These are phyloP conservation scores for Actias luna DNA, from an alignment of 2,888 invertebrate genomes.

Conservation along the genomic window DNA sequence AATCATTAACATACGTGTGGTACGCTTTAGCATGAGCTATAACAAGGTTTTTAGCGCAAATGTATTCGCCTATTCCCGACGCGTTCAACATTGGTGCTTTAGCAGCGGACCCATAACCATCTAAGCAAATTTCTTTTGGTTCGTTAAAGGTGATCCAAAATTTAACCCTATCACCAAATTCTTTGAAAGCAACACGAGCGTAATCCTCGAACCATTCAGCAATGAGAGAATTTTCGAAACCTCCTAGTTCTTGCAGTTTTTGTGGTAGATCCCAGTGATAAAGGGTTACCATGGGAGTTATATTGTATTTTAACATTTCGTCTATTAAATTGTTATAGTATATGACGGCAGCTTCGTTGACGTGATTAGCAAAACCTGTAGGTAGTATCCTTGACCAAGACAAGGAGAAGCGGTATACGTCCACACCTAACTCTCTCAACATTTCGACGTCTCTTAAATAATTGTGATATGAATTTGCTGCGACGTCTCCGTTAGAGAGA, in stretches of 20 bases:
- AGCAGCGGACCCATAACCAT: slow-evolving; percentile 62
- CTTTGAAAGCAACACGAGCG: slow-evolving; percentile 58
- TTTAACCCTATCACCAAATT: slow-evolving; percentile 75
- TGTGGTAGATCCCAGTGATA: slow-evolving; percentile 80
- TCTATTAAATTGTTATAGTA: slow-evolving; percentile 85
- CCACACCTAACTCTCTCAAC: slow-evolving; percentile 62
- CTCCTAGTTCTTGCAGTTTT: slow-evolving; percentile 77
- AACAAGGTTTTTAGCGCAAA: slow-evolving; percentile 70
- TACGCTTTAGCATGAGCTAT: slow-evolving; percentile 78
- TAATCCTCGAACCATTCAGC: slow-evolving; percentile 71
- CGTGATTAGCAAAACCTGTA: slow-evolving; percentile 66
- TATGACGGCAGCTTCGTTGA: slow-evolving; percentile 81
- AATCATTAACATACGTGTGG: slow-evolving; percentile 56
- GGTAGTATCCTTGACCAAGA: slow-evolving; percentile 85
- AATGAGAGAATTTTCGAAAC: slow-evolving; percentile 64
- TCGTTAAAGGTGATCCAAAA: slow-evolving; percentile 83
- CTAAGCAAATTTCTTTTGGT: slow-evolving; percentile 54
- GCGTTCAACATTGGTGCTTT: slow-evolving; percentile 56
- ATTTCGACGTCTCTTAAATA: slow-evolving; percentile 78
- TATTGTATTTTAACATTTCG: slow-evolving; percentile 80
- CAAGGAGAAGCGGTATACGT: slow-evolving; percentile 79
- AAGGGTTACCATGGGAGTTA: slow-evolving; percentile 81
- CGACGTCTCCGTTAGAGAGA: slow-evolving; percentile 77
- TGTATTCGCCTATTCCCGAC: slow-evolving; percentile 71
- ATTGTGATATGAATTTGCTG: slow-evolving; percentile 82